phyloP scores from a whole-genome alignment of 2,888 invertebrate species.

The Drosophila falleni region DNA sequence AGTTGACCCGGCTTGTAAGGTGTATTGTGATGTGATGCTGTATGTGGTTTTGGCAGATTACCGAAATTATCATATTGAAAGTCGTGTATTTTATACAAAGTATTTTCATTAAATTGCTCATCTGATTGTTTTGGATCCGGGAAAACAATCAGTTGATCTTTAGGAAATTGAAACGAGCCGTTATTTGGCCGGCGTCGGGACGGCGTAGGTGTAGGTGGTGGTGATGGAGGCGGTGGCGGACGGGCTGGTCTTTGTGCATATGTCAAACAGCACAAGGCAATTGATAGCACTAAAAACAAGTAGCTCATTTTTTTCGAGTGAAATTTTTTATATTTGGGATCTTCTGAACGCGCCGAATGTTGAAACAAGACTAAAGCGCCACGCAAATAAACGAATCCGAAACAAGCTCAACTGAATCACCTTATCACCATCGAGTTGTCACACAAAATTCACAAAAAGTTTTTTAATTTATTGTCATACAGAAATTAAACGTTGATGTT shows the following conservation, averaged over 20 bases:
- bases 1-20: slow-evolving; percentile 56
- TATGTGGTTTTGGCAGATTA: slow-evolving; percentile 43
- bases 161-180: slow-evolving; percentile 48
- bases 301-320: slow-evolving; percentile 37
- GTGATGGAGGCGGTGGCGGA: not conserved
- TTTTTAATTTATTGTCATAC: slow-evolving; percentile 52
- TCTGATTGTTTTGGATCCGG: slow-evolving; percentile 25
- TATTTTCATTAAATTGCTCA: slow-evolving; percentile 1
- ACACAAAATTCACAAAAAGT: slow-evolving; percentile 30
- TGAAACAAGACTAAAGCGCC: slow-evolving; percentile 56
- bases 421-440: slow-evolving; percentile 57
- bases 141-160: slow-evolving; percentile 57
- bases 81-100: slow-evolving; percentile 46
- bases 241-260: slow-evolving; percentile 4
- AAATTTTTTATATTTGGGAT: slow-evolving; percentile 12
- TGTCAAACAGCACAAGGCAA: slow-evolving; percentile 17
- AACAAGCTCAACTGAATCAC: slow-evolving; percentile 19
- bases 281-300: slow-evolving; percentile 35
- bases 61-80: slow-evolving; percentile 21
- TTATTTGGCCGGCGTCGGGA: not conserved
- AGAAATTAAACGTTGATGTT: slow-evolving; percentile 59
- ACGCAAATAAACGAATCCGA: slow-evolving; percentile 14
- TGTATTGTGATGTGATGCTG: slow-evolving; percentile 10
- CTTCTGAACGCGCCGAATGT: slow-evolving; percentile 50
- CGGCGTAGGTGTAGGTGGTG: not conserved